Conservation (phyloP, 2,888 invertebrate species). For the Andrena dorsata region DNA sequence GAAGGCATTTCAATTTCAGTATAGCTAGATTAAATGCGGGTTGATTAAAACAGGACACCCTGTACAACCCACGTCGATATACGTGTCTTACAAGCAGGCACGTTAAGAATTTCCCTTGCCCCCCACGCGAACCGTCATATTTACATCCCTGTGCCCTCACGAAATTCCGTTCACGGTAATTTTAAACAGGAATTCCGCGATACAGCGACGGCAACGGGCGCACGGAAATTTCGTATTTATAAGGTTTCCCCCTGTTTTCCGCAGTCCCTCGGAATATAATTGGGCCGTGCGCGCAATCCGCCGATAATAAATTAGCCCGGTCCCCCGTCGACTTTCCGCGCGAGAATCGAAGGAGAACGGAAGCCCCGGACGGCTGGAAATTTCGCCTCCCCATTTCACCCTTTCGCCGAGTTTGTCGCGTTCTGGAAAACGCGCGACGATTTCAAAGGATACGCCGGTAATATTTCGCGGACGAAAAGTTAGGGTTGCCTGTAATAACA, state of each 20-base stretch:
- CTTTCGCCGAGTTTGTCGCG: not conserved
- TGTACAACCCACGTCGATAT: conserved; percentile 33
- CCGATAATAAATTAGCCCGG: conserved; percentile 48
- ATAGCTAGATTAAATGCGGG: too few species aligned
- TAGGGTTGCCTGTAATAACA: conserved; percentile 65
- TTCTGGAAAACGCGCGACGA: conserved; percentile 13
- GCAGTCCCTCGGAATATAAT: conserved; percentile 36
- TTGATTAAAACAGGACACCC: too few species aligned
- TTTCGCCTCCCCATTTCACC: not conserved
- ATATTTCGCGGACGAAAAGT: conserved; percentile 61
- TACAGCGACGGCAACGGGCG: conserved; percentile 34
- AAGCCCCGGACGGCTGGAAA: conserved; percentile 7
- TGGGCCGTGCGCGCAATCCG: conserved; percentile 38
- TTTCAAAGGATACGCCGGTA: conserved; percentile 57
- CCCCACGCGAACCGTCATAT: conserved; percentile 2
- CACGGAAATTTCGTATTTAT: conserved; percentile 51
- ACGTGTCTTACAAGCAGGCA: conserved; percentile 42
- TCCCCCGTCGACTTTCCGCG: conserved; percentile 16
- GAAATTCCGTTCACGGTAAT: conserved; percentile 51
- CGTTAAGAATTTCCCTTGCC: conserved; percentile 47
- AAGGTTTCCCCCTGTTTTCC: conserved; percentile 31
- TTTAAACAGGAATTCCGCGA: conserved; percentile 51
- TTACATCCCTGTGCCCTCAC: conserved; percentile 39
- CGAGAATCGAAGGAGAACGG: conserved; percentile 44
- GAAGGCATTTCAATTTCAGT: too few species aligned